Evolutionary conservation across 2,888 invertebrate genomes (phyloP).

Genomic region (Catocala sponsa): DNA sequence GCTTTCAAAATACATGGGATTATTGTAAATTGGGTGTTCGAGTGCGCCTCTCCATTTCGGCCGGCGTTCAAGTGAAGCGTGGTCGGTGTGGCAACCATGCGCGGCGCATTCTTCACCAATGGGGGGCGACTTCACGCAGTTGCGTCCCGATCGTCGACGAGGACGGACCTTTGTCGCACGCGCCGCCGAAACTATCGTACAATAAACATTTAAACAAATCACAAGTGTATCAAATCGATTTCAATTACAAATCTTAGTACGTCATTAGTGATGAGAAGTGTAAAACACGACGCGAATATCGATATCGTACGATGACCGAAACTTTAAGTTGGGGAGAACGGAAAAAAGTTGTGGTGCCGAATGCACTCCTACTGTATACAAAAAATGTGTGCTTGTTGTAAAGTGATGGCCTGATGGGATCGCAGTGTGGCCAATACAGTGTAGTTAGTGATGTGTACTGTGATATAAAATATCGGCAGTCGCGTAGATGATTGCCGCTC

Average conservation of each 20-base stretch:
- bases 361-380: conserved; percentile 78
- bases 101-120: conserved; percentile 86
- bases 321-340: conserved; percentile 78
- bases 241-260: conserved; percentile 58
- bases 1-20: conserved; percentile 64
- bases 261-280: conserved; percentile 76
- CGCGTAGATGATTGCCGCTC: conserved; percentile 84
- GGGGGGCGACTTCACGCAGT: conserved; percentile 84
- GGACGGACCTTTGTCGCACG: conserved; percentile 74
- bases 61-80: conserved; percentile 74
- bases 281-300: conserved; percentile 48
- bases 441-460: conserved; percentile 87
- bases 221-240: conserved; percentile 74
- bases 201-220: conserved; percentile 78
- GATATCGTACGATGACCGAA: conserved; percentile 80
- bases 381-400: conserved; percentile 80
- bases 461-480: conserved; percentile 85
- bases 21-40: conserved; percentile 66
- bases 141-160: conserved; percentile 72
- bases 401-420: conserved; percentile 86
- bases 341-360: conserved; percentile 83
- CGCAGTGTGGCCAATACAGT: conserved; percentile 81
- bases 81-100: conserved; percentile 86
- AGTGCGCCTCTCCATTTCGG: conserved; percentile 71
- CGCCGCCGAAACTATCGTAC: conserved; percentile 75